Conservation (phyloP, 2,888 invertebrate genomes). For the Unio delphinus region DNA sequence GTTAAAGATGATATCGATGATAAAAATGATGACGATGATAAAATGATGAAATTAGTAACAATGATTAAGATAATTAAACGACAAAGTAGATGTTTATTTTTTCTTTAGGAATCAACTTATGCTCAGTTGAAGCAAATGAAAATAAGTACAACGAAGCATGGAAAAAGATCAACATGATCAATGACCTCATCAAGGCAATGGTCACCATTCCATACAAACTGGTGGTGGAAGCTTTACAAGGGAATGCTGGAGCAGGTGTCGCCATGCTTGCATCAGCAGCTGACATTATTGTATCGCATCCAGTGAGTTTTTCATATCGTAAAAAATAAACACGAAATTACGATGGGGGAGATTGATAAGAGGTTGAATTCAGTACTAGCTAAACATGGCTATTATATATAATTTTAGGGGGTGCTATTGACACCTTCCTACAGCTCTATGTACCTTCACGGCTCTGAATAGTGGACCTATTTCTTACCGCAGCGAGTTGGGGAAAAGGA, state of each 20-base stretch:
- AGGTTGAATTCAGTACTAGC: no score
- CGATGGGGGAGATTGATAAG: no score
- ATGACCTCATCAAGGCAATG: constrained; percentile 28
- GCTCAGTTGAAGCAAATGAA: constrained; percentile 2
- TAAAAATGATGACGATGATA: no score
- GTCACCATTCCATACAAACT: constrained; percentile 18
- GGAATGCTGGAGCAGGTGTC: constrained; percentile 25
- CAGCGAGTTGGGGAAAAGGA: constrained; percentile 12
- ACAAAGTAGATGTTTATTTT: no score
- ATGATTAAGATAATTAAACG: no score
- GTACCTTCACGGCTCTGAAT: constrained; percentile 25
- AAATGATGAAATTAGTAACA: no score
- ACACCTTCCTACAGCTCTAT: constrained; percentile 26
- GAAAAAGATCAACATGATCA: constrained; percentile 7
- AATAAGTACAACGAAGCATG: constrained; percentile 3
- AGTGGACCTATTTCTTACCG: constrained; percentile 23
- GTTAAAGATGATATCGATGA: no score
- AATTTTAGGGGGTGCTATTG: constrained; percentile 15
- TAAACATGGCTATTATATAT: background rate
- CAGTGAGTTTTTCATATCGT: constrained; percentile 2
- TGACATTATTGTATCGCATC: constrained; percentile 11
- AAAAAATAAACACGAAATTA: no score
- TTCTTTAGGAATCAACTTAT: constrained; percentile 4
- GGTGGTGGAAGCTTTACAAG: constrained; percentile 12
- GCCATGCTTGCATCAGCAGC: constrained; percentile 22